Percentiles rank a stretch among this genome's conserved stretches.
Evolutionary conservation across 2,888 invertebrate genomes (phyloP).

Genomic region (Masnerella sp.): DNA sequence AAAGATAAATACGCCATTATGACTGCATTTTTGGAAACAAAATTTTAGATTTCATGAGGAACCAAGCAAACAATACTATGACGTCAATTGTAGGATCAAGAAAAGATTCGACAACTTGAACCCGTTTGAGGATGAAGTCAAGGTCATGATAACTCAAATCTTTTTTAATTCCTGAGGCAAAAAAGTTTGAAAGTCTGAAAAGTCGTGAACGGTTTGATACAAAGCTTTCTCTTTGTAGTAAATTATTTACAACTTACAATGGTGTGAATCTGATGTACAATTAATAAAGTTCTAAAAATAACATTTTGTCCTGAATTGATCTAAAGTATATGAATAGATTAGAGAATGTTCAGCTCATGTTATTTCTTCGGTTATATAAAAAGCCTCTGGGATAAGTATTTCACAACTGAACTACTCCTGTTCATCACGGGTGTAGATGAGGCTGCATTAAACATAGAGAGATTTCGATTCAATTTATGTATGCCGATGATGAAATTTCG

Average conservation of each 20-base stretch:
- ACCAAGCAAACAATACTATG: neutral
- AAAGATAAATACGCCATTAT: no score
- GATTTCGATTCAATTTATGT: constrained; percentile 38
- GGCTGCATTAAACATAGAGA: constrained; percentile 14
- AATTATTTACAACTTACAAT: no score
- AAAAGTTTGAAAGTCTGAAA: no score
- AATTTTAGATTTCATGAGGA: neutral
- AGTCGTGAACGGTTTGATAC: no score
- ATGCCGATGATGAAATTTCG: constrained; percentile 28
- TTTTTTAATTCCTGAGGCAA: no score
- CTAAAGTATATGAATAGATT: neutral
- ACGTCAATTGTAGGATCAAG: neutral
- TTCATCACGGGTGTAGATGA: constrained; percentile 15
- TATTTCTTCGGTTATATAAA: constrained; percentile 28
- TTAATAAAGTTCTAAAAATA: no score
- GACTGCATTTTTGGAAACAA: no score
- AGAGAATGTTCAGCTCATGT: constrained; percentile 6
- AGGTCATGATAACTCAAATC: constrained; percentile 5
- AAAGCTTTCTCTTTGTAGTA: no score
- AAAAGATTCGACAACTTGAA: neutral
- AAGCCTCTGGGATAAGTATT: constrained; percentile 11
- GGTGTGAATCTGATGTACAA: no score
- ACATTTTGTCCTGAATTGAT: no score
- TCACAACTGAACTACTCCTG: constrained; percentile 29
- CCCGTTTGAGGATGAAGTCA: constrained; percentile 13